Evolutionary conservation across 2,113 vertebrate species (phyloP).

Genomic region (Ceyx margarethae): DNA sequence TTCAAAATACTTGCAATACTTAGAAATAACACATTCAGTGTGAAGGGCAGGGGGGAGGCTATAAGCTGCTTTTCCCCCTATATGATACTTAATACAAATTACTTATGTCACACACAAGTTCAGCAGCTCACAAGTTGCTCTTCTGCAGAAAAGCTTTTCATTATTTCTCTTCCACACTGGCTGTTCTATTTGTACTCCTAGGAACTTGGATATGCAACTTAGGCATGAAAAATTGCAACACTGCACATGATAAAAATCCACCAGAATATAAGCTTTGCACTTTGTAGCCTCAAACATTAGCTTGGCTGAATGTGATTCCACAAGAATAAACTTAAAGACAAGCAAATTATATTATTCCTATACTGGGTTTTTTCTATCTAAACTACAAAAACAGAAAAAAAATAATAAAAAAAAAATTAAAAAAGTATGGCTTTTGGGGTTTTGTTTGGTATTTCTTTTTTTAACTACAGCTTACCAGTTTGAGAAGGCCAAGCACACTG

Average conservation of each 20-base stretch:
- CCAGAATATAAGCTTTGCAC: background rate
- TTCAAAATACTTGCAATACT: background rate
- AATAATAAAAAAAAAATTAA: too few species aligned
- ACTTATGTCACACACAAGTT: background rate
- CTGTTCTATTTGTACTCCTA: accelerated
- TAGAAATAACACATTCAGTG: accelerated
- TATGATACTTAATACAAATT: background rate
- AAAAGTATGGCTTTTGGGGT: too few species aligned
- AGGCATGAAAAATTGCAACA: background rate
- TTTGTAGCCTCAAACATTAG: background rate
- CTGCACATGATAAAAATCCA: background rate
- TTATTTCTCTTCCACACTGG: background rate
- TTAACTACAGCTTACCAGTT: background rate
- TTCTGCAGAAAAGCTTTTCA: background rate
- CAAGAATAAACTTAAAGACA: background rate
- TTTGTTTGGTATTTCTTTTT: background rate
- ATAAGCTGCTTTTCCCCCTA: background rate
- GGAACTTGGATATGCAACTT: background rate
- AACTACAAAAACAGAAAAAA: background rate
- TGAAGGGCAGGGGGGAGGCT: background rate
- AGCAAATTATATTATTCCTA: background rate
- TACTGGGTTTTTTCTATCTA: background rate
- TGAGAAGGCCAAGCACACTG: background rate
- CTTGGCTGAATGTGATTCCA: accelerated
- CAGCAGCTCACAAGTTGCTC: background rate